Evolutionary conservation across 2,888 invertebrate genomes (phyloP), one percentile per base, ranked within the genome.

Genomic region (Dendrolimus houi): DNA sequence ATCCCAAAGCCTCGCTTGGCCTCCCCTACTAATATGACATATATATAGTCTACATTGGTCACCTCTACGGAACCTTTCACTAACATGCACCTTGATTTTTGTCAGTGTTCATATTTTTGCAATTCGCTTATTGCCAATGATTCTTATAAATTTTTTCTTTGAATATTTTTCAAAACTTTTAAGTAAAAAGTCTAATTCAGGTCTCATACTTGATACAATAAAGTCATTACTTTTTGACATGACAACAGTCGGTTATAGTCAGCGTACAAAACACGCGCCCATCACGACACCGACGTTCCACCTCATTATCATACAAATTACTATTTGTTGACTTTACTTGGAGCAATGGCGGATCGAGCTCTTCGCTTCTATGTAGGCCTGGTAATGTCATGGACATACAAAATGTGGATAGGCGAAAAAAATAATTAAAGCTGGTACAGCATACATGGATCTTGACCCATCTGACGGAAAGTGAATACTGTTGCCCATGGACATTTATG

Each of bases 191-290:
- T 12, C 47, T 9, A 47, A 10, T 47, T 47, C 9, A 12, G 47
- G 6, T 47, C 47, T 56, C 59, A 56, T 62, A 56, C 57, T 57
- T 1, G 52, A 60, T 63, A 66, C 67, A 65, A 71, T 68, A 64
- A 71, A 69, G 68, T 62, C 59, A 69, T 71, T 66, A 55, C 9
- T 54, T 61, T 63, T 60, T 58, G 61, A 56, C 63, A 72, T 66
- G 70, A 61, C 65, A 66, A 60, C 58, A 40, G 57, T 59, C 64
- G 54, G 59, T 60, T 56, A 58, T 41, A 55, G 61, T 57, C 60
- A 59, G 62, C 59, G 53, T 55, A 56, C 47, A 47, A 47, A 47
- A 47, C 47, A 47, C 12, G 47, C 47, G 47, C 47, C 12, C 47
- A 47, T 47, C 47, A 12, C 29, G 29, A 29, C 29, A 29, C 47